Evolutionary conservation across 2,113 vertebrate species (phyloP).

Genomic region (Oxyruncus cristatus): DNA sequence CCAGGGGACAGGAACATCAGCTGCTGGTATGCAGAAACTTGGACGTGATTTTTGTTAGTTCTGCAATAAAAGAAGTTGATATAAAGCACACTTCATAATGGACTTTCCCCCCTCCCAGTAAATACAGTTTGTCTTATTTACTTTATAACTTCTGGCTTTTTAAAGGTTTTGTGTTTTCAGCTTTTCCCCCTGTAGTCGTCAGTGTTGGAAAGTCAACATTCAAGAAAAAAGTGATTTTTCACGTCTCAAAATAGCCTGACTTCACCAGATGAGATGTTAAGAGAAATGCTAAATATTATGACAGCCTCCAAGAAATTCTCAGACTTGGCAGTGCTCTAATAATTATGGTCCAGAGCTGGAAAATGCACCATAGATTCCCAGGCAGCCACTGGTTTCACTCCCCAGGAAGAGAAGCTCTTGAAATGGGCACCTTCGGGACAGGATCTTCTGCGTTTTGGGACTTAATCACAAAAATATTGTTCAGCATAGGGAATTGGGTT

Average conservation of each 20-base stretch:
- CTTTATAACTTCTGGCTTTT: neutral
- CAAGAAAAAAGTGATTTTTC: neutral
- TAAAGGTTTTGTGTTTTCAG: neutral
- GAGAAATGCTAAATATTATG: constrained; percentile 2
- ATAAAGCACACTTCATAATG: neutral
- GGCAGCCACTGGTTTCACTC: neutral
- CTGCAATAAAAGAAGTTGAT: neutral
- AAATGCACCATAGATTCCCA: neutral
- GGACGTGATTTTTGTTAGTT: neutral
- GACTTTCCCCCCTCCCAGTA: neutral
- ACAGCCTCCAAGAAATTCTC: neutral
- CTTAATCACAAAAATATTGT: neutral
- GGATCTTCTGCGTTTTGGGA: neutral
- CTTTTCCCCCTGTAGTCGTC: rapidly evolving
- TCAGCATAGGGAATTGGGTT: neutral
- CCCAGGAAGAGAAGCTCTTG: neutral
- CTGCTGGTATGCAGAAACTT: neutral
- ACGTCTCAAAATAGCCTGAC: neutral
- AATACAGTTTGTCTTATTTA: neutral
- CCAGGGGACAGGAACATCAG: neutral
- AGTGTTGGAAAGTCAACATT: neutral
- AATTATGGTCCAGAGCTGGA: neutral
- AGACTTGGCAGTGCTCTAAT: neutral
- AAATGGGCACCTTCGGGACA: neutral
- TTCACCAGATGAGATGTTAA: neutral